Evolutionary conservation across 2,888 invertebrate genomes (phyloP).

Genomic region (Parascotia fuliginaria): DNA sequence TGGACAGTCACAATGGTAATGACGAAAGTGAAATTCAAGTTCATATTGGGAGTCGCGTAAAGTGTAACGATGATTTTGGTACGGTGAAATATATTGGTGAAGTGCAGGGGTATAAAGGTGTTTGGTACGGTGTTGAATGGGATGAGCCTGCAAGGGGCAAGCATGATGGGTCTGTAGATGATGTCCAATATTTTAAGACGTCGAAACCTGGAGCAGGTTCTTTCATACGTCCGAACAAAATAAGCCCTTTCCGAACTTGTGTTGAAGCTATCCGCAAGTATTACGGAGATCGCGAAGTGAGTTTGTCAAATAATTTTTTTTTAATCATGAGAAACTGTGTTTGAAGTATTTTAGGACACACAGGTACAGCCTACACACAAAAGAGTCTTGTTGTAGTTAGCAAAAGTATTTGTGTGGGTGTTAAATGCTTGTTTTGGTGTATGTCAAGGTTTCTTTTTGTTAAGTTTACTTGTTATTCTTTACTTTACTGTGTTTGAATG

Average conservation of each 20-base stretch:
- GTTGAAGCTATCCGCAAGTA: slow-evolving; percentile 89
- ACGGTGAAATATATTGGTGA: slow-evolving; percentile 91
- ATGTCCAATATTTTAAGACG: slow-evolving; percentile 92
- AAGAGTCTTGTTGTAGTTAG: slow-evolving; percentile 16
- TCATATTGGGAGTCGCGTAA: slow-evolving; percentile 77
- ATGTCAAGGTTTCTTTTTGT: slow-evolving; percentile 32
- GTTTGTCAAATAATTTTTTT: slow-evolving; percentile 12
- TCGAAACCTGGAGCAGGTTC: slow-evolving; percentile 93
- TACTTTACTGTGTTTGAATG: neutral
- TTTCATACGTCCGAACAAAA: slow-evolving; percentile 94
- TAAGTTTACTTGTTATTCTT: slow-evolving; percentile 4
- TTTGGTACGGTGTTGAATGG: slow-evolving; percentile 99
- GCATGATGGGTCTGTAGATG: slow-evolving; percentile 95
- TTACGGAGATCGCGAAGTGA: slow-evolving; percentile 80
- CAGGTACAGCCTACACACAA: slow-evolving; percentile 43
- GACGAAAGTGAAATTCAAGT: slow-evolving; percentile 77
- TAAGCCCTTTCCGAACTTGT: slow-evolving; percentile 89
- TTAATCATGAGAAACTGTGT: neutral
- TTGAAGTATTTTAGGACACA: slow-evolving; percentile 45
- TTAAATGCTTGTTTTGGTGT: slow-evolving; percentile 18
- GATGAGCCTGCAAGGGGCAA: slow-evolving; percentile 95
- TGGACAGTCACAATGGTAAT: slow-evolving; percentile 81
- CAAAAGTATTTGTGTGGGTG: slow-evolving; percentile 35
- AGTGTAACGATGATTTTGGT: slow-evolving; percentile 75
- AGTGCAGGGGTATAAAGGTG: slow-evolving; percentile 88